Base-by-base conservation (phyloP, 2,113 vertebrate species). In the Grammomys surdaster region DNA sequence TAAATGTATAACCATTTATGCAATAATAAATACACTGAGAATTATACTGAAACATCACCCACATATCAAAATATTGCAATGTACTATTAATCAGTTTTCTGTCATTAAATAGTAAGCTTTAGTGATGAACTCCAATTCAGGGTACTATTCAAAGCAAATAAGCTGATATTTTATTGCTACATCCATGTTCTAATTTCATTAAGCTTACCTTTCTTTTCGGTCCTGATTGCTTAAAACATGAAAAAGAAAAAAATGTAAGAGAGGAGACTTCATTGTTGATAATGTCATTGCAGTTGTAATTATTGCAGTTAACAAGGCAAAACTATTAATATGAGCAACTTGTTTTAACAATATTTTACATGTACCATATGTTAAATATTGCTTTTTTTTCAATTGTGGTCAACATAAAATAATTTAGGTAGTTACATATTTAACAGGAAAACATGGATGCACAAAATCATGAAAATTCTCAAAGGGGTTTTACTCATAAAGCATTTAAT, bases 131-230 rank as follows among this genome's bases (percentile, higher is more conserved):
- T 88, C 31, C 88, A 96, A 90, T 92, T 81, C 80, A 94, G n/a
- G 54, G 36, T 91, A 94, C 36, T 96, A 88, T 93, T 94, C 60
- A 93, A 95, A 96, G 56, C 69, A 96, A 43, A 96, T 54, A 95
- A 92, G 88, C 7, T 97, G 81, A 17, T 72, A 96, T 87, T 70
- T 95, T 93, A 96, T 8, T 80, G 20, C 60, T 95, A 94, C 82
- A 93, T 14, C 90, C 95, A 97, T 96, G 93, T 89, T 98, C 94
- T 95, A 97, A 96, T 98, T 96, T 96, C 77, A 95, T 97, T 96
- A 95, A 94, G 95, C 97, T 98, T 98, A 98, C 97, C 97, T 98
- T 98, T 98, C 97, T 95, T 98, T 98, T 97, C 92, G 97, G 97
- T 98, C 97, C 97, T 96, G 97, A 98, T 63, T 97, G 97, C 97